phyloP scores from a whole-genome alignment of 1,140 invertebrate species.

The Hydropsyche tenuis region DNA sequence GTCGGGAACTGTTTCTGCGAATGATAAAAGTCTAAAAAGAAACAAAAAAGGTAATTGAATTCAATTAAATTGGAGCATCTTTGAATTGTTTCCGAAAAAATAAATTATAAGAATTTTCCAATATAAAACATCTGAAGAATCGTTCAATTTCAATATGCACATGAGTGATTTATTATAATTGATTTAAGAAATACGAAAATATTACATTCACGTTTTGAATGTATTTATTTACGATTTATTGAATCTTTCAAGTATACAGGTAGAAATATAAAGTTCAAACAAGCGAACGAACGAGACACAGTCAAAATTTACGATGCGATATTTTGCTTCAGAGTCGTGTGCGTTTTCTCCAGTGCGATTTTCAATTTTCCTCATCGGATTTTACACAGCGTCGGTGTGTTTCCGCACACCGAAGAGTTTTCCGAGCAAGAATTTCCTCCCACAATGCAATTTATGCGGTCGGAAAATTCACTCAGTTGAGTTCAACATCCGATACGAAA shows the following conservation, averaged over 20 bases:
- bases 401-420: conserved; percentile 8
- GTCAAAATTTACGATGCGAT: conserved; percentile 34
- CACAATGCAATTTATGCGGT: conserved; percentile 25
- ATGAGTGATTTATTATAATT: no score
- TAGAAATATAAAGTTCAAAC: conserved; percentile 4
- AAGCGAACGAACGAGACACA: neutral
- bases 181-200: no score
- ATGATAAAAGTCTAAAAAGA: neutral
- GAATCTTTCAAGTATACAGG: neutral
- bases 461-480: conserved; percentile 1
- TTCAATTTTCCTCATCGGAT: conserved; percentile 26
- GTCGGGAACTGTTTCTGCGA: neutral
- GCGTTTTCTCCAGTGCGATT: neutral
- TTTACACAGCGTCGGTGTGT: neutral
- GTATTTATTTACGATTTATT: neutral
- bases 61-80: no score
- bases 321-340: conserved; percentile 6
- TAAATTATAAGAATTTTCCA: no score
- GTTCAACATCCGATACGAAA: conserved; percentile 10
- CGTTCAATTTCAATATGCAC: no score
- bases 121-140: no score
- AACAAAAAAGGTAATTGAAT: no score
- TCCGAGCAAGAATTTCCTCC: conserved; percentile 19
- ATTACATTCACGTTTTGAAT: no score
- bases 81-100: no score